phyloP scores from a whole-genome alignment of 2,113 vertebrate species.

The Sinocyclocheilus maitianheensis region DNA sequence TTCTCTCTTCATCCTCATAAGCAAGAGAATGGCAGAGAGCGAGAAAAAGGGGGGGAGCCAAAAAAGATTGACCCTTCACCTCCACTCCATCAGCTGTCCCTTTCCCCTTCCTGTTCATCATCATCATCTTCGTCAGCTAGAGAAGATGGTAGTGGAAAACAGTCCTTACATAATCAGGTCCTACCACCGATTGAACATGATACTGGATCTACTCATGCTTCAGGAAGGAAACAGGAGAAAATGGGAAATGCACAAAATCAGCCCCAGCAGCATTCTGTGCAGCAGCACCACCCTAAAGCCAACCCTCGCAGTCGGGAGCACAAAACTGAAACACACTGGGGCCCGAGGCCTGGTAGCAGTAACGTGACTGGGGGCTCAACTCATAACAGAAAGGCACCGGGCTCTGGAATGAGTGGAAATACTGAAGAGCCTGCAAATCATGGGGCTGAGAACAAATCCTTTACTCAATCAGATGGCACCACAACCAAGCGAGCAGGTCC shows the following conservation, averaged over 20 bases:
- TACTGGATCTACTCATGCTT: slow-evolving; percentile 47
- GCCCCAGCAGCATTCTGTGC: slow-evolving; percentile 53
- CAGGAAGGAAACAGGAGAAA: slow-evolving; percentile 70
- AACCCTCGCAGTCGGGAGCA: slow-evolving; percentile 81
- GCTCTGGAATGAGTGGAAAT: slow-evolving; percentile 68
- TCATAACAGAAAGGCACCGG: slow-evolving; percentile 72
- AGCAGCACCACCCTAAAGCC: slow-evolving; percentile 72
- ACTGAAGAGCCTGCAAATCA: slow-evolving; percentile 66
- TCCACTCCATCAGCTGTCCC: slow-evolving; percentile 71
- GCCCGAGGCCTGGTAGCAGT: slow-evolving; percentile 84
- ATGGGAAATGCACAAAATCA: slow-evolving; percentile 49
- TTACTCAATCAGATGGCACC: slow-evolving; percentile 64
- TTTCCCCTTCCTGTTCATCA: slow-evolving; percentile 78
- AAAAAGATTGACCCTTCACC: slow-evolving; percentile 73
- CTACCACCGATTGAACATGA: slow-evolving; percentile 68
- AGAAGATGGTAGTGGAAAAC: slow-evolving; percentile 72
- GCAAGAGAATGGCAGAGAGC: slow-evolving; percentile 70
- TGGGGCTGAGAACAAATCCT: slow-evolving; percentile 65
- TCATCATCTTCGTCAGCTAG: slow-evolving; percentile 76
- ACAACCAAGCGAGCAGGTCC: slow-evolving; percentile 79
- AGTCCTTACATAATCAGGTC: slow-evolving; percentile 68
- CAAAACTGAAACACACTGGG: slow-evolving; percentile 91
- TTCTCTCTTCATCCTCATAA: slow-evolving; percentile 71
- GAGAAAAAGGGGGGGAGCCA: slow-evolving; percentile 58
- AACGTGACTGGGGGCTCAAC: slow-evolving; percentile 68